Evolutionary conservation across 2,888 invertebrate genomes (phyloP).

Genomic region (Scotopteryx bipunctaria): DNA sequence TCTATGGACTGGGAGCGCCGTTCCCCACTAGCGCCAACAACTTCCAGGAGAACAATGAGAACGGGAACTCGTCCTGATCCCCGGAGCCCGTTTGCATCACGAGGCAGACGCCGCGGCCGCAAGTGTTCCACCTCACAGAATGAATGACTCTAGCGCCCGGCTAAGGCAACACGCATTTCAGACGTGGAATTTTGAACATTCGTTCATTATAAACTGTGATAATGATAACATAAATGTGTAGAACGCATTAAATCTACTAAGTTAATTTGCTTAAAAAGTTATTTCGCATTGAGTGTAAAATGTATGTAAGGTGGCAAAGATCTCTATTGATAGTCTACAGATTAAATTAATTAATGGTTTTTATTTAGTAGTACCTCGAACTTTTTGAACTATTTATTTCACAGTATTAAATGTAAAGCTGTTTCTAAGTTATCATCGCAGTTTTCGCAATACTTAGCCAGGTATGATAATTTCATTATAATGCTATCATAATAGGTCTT

Average conservation of each 20-base stretch:
- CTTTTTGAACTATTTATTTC: background rate
- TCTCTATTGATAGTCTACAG: conserved; percentile 1
- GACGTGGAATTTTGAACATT: conserved; percentile 28
- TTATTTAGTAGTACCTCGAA: conserved; percentile 6
- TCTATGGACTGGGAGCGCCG: conserved; percentile 96
- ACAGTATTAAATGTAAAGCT: too few species aligned
- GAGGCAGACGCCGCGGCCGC: conserved; percentile 40
- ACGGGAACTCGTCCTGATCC: conserved; percentile 81
- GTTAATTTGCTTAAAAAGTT: conserved; percentile 16
- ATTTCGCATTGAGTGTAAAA: conserved; percentile 9
- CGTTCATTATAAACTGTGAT: conserved; percentile 30
- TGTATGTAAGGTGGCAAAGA: conserved; percentile 1
- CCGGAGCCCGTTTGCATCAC: conserved; percentile 33
- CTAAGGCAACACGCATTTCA: conserved; percentile 1
- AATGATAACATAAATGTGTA: conserved; percentile 33
- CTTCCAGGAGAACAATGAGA: conserved; percentile 87
- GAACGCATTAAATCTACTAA: conserved; percentile 15
- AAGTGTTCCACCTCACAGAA: conserved; percentile 43
- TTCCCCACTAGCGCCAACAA: conserved; percentile 90
- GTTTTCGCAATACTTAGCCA: conserved; percentile 5
- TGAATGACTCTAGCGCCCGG: conserved; percentile 28
- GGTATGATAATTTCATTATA: background rate
- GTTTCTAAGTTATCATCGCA: background rate
- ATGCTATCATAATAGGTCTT: too few species aligned
- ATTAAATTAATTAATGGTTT: background rate